Conservation (phyloP, 1,140 invertebrate genomes). For the Leguminivora glycinivorella region DNA sequence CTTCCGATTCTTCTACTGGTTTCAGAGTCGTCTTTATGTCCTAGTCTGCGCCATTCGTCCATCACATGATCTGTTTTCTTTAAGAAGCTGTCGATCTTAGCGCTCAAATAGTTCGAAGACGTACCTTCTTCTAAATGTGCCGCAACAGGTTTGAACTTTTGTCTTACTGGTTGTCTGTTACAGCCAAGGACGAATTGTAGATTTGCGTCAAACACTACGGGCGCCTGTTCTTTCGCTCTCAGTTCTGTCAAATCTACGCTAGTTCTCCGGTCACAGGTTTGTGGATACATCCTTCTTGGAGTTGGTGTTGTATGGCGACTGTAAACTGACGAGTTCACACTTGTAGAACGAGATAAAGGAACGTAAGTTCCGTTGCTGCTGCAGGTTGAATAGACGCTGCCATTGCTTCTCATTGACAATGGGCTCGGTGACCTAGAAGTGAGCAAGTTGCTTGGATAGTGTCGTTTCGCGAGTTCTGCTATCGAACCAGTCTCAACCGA, state of each 20-base stretch:
- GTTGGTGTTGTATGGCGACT: slow-evolving; percentile 65
- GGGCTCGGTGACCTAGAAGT: slow-evolving; percentile 73
- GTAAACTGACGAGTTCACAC: slow-evolving; percentile 67
- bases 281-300: slow-evolving; percentile 83
- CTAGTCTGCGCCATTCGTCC: slow-evolving; percentile 88
- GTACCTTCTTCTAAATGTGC: slow-evolving; percentile 87
- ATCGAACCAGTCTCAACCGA: slow-evolving; percentile 76
- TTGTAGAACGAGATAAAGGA: slow-evolving; percentile 66
- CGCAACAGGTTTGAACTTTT: slow-evolving; percentile 84
- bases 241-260: slow-evolving; percentile 79
- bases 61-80: slow-evolving; percentile 90
- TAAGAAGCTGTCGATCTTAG: slow-evolving; percentile 89
- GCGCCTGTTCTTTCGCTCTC: slow-evolving; percentile 83
- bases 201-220: slow-evolving; percentile 89
- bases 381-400: slow-evolving; percentile 73
- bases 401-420: slow-evolving; percentile 64
- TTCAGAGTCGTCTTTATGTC: slow-evolving; percentile 79
- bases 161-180: slow-evolving; percentile 83
- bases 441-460: slow-evolving; percentile 55
- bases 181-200: slow-evolving; percentile 87
- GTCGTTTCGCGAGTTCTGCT: slow-evolving; percentile 69
- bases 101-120: slow-evolving; percentile 85
- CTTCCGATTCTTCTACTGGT: slow-evolving; percentile 78
- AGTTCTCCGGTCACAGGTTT: slow-evolving; percentile 76
- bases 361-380: slow-evolving; percentile 71